Evolutionary conservation across 2,888 invertebrate species (phyloP).

Genomic region (Spisula subtruncata): DNA sequence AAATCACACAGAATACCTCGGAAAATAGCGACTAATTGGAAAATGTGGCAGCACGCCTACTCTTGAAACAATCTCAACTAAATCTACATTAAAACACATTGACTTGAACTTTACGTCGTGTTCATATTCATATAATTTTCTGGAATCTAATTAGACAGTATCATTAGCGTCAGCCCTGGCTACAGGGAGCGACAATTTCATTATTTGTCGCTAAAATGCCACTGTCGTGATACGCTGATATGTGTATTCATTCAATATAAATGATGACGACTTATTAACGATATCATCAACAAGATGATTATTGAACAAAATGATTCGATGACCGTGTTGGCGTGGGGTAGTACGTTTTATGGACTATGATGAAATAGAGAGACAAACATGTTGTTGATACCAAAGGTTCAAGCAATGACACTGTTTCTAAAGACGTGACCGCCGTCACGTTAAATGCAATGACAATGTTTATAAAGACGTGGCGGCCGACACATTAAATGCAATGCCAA

Average conservation of each 20-base stretch:
- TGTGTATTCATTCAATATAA: not conserved
- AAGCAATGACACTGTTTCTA: no score
- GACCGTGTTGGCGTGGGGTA: no score
- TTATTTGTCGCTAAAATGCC: not conserved
- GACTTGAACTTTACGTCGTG: not conserved
- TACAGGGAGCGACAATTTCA: not conserved
- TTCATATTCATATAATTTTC: not conserved
- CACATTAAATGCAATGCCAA: no score
- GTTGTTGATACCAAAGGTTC: no score
- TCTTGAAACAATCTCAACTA: not conserved
- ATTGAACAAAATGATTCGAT: not conserved
- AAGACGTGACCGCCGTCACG: no score
- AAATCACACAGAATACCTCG: not conserved
- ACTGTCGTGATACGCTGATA: not conserved
- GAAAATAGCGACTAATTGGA: conserved; percentile 8
- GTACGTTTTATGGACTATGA: no score
- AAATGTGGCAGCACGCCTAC: conserved; percentile 2
- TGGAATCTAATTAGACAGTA: not conserved
- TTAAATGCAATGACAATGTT: no score
- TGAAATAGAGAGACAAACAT: no score
- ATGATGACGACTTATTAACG: not conserved
- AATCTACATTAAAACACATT: not conserved
- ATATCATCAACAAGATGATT: not conserved
- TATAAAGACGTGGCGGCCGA: no score
- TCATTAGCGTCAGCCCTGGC: not conserved